Base-by-base conservation (phyloP, 2,113 vertebrate species). In the Chaetorhynchus papuensis region DNA sequence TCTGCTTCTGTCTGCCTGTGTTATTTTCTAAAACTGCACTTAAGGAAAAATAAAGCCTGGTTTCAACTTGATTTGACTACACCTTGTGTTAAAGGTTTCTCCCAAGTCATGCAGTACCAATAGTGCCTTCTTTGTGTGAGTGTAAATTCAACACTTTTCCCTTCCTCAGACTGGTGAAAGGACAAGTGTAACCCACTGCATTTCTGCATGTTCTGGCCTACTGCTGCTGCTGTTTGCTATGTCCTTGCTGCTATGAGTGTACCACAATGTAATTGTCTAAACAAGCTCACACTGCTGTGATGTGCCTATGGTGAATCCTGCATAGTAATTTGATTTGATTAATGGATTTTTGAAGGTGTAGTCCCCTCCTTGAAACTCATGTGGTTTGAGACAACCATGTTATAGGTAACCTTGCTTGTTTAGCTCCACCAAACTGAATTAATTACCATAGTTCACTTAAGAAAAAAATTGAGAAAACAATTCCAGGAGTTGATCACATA, bases 271-370 rank as follows among this genome's bases (percentile, higher is more conserved):
- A 96, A 94, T 96, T 66, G 65, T 90, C 96, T 94, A 94, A 94
- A 86, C 26, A n/a, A 81, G 57, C 85, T 96, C 76, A 91, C 81
- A 84, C 85, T 61, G 31, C 87, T 93, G 94, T 95, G 80, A 37
- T 91, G 87, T 91, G 96, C 95, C 94, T 95, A 41, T 76, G 56
- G 92, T 91, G 87, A 97, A 84, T 53, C 71, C 53, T 86, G 78
- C 81, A 37, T 72, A 54, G 86, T 95, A 95, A 97, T 97, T 93
- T 96, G 96, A 93, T 96, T 95, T 96, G 96, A 97, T 97, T 95
- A 95, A 97, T 96, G 84, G 92, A 92, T 97, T 97, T 97, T 94
- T 96, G 94, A 97, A 92, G 94, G 83, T 90, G 41, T 83, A 93
- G 87, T 97, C 88, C 64, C 82, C 91, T 86, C 70, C 59, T 86